phyloP scores from a whole-genome alignment of 2,888 invertebrate genomes.

The Podabrus alpinus region DNA sequence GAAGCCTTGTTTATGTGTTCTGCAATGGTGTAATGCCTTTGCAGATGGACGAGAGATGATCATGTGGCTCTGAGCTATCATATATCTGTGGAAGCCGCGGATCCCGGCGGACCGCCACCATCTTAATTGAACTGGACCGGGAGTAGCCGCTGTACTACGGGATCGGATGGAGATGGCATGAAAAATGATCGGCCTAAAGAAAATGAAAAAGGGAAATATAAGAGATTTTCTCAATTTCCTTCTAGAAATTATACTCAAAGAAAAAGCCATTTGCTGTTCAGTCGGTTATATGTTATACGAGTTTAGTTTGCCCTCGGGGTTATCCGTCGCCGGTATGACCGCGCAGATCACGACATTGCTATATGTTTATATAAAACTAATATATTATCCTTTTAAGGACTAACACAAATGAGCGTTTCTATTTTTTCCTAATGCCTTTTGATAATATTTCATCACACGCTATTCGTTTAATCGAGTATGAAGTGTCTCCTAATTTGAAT shows the following conservation, averaged over 20 bases:
- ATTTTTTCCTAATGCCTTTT: not conserved
- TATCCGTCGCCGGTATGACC: slow-evolving; percentile 33
- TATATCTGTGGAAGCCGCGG: slow-evolving; percentile 41
- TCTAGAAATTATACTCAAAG: slow-evolving; percentile 54
- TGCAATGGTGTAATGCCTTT: slow-evolving; percentile 27
- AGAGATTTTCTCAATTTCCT: slow-evolving; percentile 58
- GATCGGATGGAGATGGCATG: slow-evolving; percentile 56
- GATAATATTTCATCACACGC: too few species aligned
- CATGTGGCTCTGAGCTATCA: slow-evolving; percentile 39
- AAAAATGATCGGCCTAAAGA: slow-evolving; percentile 58
- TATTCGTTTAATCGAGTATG: too few species aligned
- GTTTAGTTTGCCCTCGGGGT: slow-evolving; percentile 36
- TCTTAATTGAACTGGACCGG: slow-evolving; percentile 56
- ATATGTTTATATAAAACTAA: slow-evolving; percentile 33
- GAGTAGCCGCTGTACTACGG: slow-evolving; percentile 41
- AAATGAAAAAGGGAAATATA: slow-evolving; percentile 56
- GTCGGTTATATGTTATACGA: slow-evolving; percentile 44
- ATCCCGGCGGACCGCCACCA: slow-evolving; percentile 51
- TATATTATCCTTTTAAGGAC: slow-evolving; percentile 29
- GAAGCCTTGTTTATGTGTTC: slow-evolving; percentile 29
- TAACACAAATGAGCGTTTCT: not conserved
- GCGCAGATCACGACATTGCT: slow-evolving; percentile 34
- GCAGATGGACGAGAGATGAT: slow-evolving; percentile 39
- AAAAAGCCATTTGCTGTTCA: slow-evolving; percentile 51
- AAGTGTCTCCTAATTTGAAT: too few species aligned